These are phyloP conservation scores for Pseudachorutes palmiensis DNA, from an alignment of 1,140 invertebrate species.

Conservation along the genomic window DNA sequence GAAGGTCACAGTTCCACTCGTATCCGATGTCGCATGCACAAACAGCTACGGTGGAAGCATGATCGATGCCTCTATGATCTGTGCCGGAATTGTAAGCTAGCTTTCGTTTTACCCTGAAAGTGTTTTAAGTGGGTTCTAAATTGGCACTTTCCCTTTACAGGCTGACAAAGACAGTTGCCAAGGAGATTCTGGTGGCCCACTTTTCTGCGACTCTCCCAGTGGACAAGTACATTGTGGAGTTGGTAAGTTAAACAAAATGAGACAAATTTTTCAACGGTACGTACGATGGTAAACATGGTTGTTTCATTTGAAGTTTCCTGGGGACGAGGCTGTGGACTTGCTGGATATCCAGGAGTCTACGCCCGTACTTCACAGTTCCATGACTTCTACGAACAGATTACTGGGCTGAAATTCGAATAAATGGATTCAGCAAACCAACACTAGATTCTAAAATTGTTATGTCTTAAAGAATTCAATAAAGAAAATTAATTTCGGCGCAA, in stretches of 20 bases:
- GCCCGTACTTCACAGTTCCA: not conserved
- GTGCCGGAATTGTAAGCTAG: not conserved
- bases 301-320: conserved; percentile 47
- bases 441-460: too few species aligned
- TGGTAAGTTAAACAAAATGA: not conserved
- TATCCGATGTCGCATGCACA: not conserved
- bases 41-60: not conserved
- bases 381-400: not conserved
- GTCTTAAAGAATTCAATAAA: too few species aligned
- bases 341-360: not conserved
- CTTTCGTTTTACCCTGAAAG: not conserved
- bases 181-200: conserved; percentile 7
- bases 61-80: not conserved
- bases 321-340: not conserved
- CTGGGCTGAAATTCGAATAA: not conserved
- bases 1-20: not conserved
- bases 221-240: conserved; percentile 1
- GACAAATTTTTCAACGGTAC: not conserved
- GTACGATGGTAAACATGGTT: not conserved
- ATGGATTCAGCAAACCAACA: not conserved
- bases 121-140: not conserved
- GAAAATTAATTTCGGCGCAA: too few species aligned
- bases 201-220: not conserved
- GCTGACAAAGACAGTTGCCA: not conserved
- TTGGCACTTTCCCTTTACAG: not conserved